Percentiles rank a stretch among this genome's conserved stretches.
phyloP scores from a whole-genome alignment of 1,140 invertebrate species.

The Rhagoletis zephyria region DNA sequence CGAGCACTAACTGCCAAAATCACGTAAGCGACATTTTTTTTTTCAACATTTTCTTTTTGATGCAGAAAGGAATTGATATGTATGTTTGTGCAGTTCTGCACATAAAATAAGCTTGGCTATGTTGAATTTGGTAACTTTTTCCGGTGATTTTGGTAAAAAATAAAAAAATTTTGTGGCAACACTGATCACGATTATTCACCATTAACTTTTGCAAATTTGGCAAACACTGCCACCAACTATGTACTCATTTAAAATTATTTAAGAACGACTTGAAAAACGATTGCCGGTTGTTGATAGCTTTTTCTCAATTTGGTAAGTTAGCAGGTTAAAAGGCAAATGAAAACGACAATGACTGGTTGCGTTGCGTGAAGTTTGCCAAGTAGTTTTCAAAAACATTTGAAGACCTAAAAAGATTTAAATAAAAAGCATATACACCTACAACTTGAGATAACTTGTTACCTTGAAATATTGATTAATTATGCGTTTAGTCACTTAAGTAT shows the following conservation, averaged over 20 bases:
- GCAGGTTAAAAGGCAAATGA: neutral
- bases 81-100: too few species aligned
- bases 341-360: neutral
- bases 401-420: too few species aligned
- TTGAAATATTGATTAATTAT: constrained; percentile 42
- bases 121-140: too few species aligned
- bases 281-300: neutral
- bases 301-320: neutral
- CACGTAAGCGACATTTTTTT: too few species aligned
- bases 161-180: neutral
- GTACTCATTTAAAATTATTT: constrained; percentile 12
- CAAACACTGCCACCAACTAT: neutral
- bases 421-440: neutral
- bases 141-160: too few species aligned
- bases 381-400: neutral
- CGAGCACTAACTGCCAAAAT: too few species aligned
- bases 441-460: neutral
- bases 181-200: constrained; percentile 17
- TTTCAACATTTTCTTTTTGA: too few species aligned
- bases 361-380: neutral
- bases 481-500: neutral
- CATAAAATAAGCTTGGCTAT: too few species aligned
- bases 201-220: constrained; percentile 44
- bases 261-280: constrained; percentile 15
- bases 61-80: too few species aligned